Percentiles rank a stretch among this genome's conserved stretches.
These are phyloP conservation scores for Thaumatotibia leucotreta DNA, from an alignment of 1,140 invertebrate genomes.

Conservation along the genomic window DNA sequence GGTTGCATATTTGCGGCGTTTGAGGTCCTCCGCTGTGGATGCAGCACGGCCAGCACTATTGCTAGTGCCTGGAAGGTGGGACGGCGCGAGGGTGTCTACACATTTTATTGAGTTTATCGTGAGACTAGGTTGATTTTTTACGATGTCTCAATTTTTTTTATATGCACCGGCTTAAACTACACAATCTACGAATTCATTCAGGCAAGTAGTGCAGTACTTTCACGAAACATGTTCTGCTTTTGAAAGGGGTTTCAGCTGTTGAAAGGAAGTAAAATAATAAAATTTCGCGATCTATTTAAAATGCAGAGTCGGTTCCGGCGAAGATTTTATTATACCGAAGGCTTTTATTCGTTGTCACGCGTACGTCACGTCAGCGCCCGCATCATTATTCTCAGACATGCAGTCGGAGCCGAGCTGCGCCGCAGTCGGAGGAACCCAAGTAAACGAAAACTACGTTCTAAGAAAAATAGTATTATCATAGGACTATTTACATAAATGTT, in stretches of 20 bases:
- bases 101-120: too few relatives aligned
- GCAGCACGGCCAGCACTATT: too few relatives aligned
- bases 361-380: conserved; percentile 18
- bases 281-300: not conserved
- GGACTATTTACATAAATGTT: not conserved
- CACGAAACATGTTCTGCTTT: not conserved
- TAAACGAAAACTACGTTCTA: not conserved
- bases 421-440: not conserved
- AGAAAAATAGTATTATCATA: not conserved
- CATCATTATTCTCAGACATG: conserved; percentile 54
- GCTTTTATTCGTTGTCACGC: conserved; percentile 47
- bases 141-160: too few relatives aligned
- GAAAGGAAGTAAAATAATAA: not conserved
- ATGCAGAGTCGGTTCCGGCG: not conserved
- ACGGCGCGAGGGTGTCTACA: too few relatives aligned
- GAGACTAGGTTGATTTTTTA: too few relatives aligned
- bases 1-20: too few relatives aligned
- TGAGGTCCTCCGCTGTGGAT: too few relatives aligned
- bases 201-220: not conserved
- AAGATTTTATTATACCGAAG: conserved; percentile 2
- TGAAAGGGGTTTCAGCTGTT: not conserved
- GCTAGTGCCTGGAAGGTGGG: too few relatives aligned
- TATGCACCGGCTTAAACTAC: too few relatives aligned
- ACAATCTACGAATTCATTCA: too few relatives aligned
- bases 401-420: not conserved